phyloP scores from a whole-genome alignment of 1,140 invertebrate species.

The Mycetomoellerius zeteki region DNA sequence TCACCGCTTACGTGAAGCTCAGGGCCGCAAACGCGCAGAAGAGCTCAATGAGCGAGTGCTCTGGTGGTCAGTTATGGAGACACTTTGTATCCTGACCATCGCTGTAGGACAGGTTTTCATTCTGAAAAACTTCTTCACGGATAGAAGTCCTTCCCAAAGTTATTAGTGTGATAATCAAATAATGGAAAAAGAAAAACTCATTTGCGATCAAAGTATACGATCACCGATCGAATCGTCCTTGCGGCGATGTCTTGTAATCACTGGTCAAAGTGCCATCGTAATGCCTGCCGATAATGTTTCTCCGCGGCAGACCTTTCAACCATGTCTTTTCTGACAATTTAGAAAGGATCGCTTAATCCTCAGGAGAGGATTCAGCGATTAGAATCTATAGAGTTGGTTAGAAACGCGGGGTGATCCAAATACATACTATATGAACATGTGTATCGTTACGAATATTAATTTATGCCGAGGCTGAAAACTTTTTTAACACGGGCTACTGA shows the following conservation, averaged over 20 bases:
- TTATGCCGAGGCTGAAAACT: constrained; percentile 30
- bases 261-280: constrained; percentile 65
- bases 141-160: constrained; percentile 90
- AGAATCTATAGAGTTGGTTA: constrained; percentile 29
- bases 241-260: constrained; percentile 19
- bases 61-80: constrained; percentile 97
- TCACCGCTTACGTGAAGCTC: constrained; percentile 97
- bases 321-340: neutral
- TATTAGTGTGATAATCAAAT: constrained; percentile 62
- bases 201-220: constrained; percentile 41
- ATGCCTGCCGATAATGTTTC: constrained; percentile 23
- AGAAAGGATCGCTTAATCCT: neutral
- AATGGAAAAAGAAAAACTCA: constrained; percentile 30
- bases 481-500: constrained; percentile 45
- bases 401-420: neutral
- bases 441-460: constrained; percentile 58
- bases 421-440: constrained; percentile 36
- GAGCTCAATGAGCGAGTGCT: constrained; percentile 97
- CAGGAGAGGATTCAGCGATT: neutral
- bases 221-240: constrained; percentile 31
- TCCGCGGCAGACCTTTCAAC: neutral
- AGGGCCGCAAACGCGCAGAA: constrained; percentile 97
- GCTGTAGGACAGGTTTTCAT: constrained; percentile 96
- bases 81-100: constrained; percentile 94
- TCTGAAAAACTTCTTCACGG: constrained; percentile 98